A percentile compares a stretch with the other conserved stretches of the same genome.
Evolutionary conservation across 2,888 invertebrate species (phyloP).

Genomic region (Pandemis heparana): DNA sequence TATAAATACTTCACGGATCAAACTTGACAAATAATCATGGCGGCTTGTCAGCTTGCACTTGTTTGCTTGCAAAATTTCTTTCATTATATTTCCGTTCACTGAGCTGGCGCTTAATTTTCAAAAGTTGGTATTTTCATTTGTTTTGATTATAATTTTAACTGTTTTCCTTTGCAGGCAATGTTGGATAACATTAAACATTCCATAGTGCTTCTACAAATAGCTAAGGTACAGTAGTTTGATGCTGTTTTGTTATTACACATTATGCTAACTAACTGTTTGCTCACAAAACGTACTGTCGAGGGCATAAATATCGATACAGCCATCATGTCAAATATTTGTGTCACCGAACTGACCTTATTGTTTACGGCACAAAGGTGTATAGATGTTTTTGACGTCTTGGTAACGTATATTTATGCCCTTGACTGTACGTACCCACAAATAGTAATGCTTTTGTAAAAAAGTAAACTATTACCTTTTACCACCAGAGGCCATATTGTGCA

Average conservation of each 20-base stretch:
- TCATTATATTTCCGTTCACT: not conserved
- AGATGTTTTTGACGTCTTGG: no score
- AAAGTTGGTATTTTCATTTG: conserved; percentile 14
- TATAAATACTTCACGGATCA: not conserved
- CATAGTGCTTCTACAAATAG: conserved; percentile 98
- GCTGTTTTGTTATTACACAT: conserved; percentile 13
- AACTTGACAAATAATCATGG: no score
- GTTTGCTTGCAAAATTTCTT: not conserved
- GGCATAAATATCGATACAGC: no score
- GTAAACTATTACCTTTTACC: not conserved
- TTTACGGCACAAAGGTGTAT: no score
- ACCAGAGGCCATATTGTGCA: not conserved
- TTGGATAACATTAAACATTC: conserved; percentile 99
- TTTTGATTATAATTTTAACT: conserved; percentile 45
- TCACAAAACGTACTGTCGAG: not conserved
- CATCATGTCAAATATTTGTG: no score
- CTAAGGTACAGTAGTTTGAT: conserved; percentile 89
- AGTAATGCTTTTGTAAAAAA: not conserved
- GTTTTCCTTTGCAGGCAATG: conserved; percentile 90
- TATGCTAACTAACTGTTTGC: not conserved
- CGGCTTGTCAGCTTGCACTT: no score
- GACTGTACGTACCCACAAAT: not conserved
- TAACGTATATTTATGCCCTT: no score
- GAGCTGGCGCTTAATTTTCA: not conserved
- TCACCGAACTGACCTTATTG: no score